A percentile compares a stretch with the other conserved stretches of the same genome.
Conservation (phyloP, 2,113 vertebrate genomes). For the Trinectes maculatus region DNA sequence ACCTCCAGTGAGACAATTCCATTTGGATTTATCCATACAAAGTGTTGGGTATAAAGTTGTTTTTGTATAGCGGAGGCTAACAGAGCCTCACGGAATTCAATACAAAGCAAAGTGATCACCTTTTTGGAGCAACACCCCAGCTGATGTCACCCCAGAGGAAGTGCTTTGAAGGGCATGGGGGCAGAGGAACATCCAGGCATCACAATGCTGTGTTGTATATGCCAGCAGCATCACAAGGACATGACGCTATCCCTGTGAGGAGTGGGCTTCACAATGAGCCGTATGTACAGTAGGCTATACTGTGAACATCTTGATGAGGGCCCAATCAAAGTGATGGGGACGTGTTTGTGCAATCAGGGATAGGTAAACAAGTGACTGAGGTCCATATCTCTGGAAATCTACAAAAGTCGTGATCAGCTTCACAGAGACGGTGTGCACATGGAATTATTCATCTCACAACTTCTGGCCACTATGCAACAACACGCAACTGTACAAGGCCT, state of each 20-base stretch:
- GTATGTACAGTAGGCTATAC: constrained; percentile 42
- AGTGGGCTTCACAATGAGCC: constrained; percentile 56
- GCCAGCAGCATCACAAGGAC: constrained; percentile 52
- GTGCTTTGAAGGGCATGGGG: constrained; percentile 81
- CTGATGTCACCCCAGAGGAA: constrained; percentile 81
- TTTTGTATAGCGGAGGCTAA: not conserved
- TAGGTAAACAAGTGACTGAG: constrained; percentile 47
- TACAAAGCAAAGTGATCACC: constrained; percentile 28
- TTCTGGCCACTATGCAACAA: not conserved
- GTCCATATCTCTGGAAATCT: constrained; percentile 20
- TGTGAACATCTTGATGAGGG: constrained; percentile 49
- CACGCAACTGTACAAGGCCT: not conserved
- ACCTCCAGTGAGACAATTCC: constrained; percentile 14
- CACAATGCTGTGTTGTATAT: constrained; percentile 74
- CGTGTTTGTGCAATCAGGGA: constrained; percentile 40
- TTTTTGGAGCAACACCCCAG: constrained; percentile 35
- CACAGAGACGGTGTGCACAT: not conserved
- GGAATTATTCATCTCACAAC: not conserved
- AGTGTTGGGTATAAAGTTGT: not conserved
- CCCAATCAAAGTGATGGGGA: constrained; percentile 40
- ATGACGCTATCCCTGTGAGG: constrained; percentile 64
- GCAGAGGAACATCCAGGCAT: constrained; percentile 73
- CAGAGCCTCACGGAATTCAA: not conserved
- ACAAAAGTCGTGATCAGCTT: not conserved
- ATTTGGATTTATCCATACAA: constrained; percentile 29